Base-by-base conservation (phyloP, 2,113 vertebrate species). In the Phyllostomus hastatus region DNA sequence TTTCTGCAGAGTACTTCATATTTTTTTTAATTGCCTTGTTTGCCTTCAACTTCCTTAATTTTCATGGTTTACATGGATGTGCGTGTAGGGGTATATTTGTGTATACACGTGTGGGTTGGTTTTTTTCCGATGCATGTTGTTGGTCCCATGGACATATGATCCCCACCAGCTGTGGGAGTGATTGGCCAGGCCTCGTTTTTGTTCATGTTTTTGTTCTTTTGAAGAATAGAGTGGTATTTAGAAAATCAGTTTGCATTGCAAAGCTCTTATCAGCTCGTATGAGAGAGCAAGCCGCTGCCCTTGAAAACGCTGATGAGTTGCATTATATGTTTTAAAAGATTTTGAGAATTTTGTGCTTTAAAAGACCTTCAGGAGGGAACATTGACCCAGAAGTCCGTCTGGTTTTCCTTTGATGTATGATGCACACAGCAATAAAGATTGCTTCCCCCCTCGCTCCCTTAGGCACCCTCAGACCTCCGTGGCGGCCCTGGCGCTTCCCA, bases 111-210 rank as follows among this genome's bases (percentile, higher is more conserved):
- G 43, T 72, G 95, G 67, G 80, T 88, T 69, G 64, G 57, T 46
- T 16, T 84, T 84, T 95, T 79, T 67, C 89, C 2, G 2, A 83
- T 79, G 83, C 96, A 94, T 67, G 95, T 91, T 91, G 26, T 96
- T 17, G 67, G 97, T 98, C 98, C 96, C 0, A 17, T 98, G 98
- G 98, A 98, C 88, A 83, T 98, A 98, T 99, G 99, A 99, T 97
- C 98, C 98, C 98, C 98, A 98, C 98, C 72, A 86, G 88, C 96
- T 93, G 98, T 98, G 98, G 98, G 98, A 97, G 99, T 98, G 98
- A 99, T 97, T 97, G 98, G 97, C 98, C 98, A 98, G 98, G 97
- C 96, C 98, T 98, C 50, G 46, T 69, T 87, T 75, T 50, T 70
- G 66, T 80, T 83, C 16, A 10, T 52, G 24, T 96, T 97, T 97